These are phyloP conservation scores for Arvicola amphibius DNA, from an alignment of 2,797 vertebrate genomes.

Conservation along the genomic window DNA sequence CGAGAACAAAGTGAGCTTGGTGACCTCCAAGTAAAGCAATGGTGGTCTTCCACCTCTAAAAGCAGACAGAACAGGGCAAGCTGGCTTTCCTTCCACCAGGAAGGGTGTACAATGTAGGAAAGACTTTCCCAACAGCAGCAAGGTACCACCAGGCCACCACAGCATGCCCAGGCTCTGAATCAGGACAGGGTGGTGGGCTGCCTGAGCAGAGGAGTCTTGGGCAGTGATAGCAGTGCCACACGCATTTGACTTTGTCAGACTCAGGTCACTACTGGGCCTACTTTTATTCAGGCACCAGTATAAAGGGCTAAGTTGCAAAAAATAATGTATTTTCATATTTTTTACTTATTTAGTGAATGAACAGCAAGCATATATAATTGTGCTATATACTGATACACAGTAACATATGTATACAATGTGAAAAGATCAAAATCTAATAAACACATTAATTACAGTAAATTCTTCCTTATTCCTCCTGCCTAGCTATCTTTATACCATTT, in stretches of 20 bases:
- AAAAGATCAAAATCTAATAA: slow-evolving; percentile 1
- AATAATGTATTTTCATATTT: neutral
- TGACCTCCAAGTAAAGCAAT: slow-evolving; percentile 36
- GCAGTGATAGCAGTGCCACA: neutral
- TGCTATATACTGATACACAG: neutral
- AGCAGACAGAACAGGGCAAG: slow-evolving; percentile 10
- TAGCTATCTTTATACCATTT: neutral
- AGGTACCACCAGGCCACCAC: fast-evolving
- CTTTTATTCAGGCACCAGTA: neutral
- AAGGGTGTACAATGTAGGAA: neutral
- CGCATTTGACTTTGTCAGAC: neutral
- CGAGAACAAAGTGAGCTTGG: slow-evolving; percentile 14
- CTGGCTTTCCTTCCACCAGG: neutral
- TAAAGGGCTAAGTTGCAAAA: neutral
- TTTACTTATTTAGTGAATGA: neutral
- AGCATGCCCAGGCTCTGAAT: neutral
- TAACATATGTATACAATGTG: neutral
- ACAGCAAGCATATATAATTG: neutral
- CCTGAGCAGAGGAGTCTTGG: neutral
- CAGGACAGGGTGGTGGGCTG: neutral
- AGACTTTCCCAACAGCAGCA: neutral
- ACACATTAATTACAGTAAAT: neutral
- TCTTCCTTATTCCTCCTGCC: neutral
- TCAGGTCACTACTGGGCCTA: neutral
- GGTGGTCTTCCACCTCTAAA: neutral